These are phyloP conservation scores for Saccostrea cuccullata DNA, from an alignment of 1,140 invertebrate species.

Conservation along the genomic window DNA sequence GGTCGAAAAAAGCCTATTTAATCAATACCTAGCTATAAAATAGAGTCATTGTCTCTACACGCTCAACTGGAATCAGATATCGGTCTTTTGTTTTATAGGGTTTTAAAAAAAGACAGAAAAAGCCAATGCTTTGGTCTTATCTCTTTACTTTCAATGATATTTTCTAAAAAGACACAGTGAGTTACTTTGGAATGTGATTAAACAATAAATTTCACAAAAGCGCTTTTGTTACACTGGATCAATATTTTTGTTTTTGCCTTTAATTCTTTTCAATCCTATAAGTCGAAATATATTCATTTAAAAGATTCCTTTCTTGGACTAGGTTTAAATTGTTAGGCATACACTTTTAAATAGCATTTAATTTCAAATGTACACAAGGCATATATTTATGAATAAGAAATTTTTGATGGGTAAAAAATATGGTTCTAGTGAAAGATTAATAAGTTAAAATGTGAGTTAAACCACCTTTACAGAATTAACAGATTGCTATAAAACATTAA, in stretches of 20 bases:
- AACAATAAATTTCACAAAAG: not conserved
- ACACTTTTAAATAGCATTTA: not conserved
- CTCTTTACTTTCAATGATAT: not conserved
- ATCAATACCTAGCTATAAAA: not conserved
- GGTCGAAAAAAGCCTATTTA: not conserved
- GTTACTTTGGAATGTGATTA: not conserved
- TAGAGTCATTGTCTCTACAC: not conserved
- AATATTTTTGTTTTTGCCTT: not conserved
- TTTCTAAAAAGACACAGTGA: not conserved
- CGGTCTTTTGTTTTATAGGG: not conserved
- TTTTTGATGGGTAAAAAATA: not conserved
- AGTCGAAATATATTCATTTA: not conserved
- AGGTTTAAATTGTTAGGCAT: not conserved
- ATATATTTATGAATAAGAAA: not conserved
- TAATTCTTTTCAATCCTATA: not conserved
- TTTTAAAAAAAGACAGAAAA: not conserved
- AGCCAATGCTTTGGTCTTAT: not conserved
- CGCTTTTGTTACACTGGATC: not conserved
- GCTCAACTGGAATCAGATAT: slow-evolving; percentile 5
- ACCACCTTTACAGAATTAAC: not conserved
- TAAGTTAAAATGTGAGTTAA: not conserved
- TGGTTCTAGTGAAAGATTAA: not conserved
- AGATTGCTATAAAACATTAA: slow-evolving; percentile 4
- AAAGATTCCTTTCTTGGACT: not conserved
- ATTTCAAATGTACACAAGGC: not conserved